Evolutionary conservation across 2,888 invertebrate species (phyloP).

Genomic region (Linnaemya tessellans): DNA sequence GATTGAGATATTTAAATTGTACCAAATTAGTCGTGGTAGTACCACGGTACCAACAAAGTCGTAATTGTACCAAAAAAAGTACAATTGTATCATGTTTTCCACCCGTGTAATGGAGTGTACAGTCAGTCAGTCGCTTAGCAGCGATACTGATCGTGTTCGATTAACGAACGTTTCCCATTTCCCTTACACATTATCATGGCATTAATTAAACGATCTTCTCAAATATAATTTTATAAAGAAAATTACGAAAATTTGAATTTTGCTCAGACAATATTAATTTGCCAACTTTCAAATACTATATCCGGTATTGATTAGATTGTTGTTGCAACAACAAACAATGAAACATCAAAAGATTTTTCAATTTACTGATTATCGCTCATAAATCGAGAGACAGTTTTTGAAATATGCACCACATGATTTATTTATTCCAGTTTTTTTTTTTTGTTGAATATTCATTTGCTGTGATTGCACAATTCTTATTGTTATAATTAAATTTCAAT

Average conservation of each 20-base stretch:
- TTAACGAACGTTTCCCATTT: not conserved
- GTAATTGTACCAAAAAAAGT: too few species aligned
- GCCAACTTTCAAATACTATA: not conserved
- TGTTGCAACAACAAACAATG: not conserved
- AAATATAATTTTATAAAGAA: not conserved
- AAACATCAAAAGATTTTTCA: not conserved
- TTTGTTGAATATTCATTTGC: conserved; percentile 15
- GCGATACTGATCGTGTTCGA: not conserved
- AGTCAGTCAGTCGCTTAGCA: too few species aligned
- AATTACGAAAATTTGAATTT: not conserved
- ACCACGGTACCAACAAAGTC: too few species aligned
- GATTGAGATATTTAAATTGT: too few species aligned
- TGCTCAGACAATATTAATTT: not conserved
- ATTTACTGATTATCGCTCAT: conserved; percentile 15
- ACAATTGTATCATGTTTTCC: too few species aligned
- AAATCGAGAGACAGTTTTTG: conserved; percentile 12
- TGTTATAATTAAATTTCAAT: conserved; percentile 5
- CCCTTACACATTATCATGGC: not conserved
- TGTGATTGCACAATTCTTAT: not conserved
- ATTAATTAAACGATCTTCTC: not conserved
- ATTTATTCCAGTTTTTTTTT: conserved; percentile 3
- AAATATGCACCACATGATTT: not conserved
- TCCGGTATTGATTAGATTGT: not conserved
- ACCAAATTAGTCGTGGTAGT: too few species aligned
- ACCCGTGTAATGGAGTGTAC: too few species aligned